A percentile compares a stretch with the other conserved stretches of the same genome.
phyloP scores from a whole-genome alignment of 2,113 vertebrate genomes.

The Dipodomys merriami region DNA sequence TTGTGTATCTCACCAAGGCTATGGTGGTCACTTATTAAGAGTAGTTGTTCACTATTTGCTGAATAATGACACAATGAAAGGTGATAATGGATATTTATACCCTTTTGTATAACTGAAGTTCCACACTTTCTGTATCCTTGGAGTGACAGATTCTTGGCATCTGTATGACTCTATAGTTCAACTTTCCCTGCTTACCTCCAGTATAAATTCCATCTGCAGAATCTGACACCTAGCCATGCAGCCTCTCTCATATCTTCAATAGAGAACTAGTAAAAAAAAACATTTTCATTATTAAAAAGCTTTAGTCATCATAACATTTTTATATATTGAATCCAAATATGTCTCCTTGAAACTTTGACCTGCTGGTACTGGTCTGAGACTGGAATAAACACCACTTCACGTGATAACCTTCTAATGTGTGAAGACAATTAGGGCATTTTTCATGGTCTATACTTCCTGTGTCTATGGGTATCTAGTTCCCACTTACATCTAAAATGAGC shows the following conservation, averaged over 20 bases:
- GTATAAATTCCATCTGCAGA: neutral
- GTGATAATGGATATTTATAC: neutral
- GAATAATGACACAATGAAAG: constrained; percentile 32
- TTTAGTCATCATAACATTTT: constrained; percentile 39
- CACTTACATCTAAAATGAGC: neutral
- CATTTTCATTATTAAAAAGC: constrained; percentile 30
- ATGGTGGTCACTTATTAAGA: neutral
- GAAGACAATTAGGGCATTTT: neutral
- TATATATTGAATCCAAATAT: neutral
- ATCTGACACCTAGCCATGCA: neutral
- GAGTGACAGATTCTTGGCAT: neutral
- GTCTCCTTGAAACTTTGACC: neutral
- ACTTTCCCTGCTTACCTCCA: neutral
- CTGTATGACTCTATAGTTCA: neutral
- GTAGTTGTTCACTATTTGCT: neutral
- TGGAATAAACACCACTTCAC: neutral
- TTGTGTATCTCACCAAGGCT: neutral
- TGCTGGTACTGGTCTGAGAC: neutral
- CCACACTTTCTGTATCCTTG: neutral
- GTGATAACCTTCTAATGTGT: neutral
- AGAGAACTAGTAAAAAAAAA: neutral
- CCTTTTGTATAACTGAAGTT: neutral
- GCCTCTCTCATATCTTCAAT: neutral
- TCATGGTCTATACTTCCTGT: neutral
- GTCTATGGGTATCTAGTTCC: neutral